Evolutionary conservation across 2,113 vertebrate genomes (phyloP), one percentile per base, ranked within the genome.

Genomic region (Pedetes capensis): DNA sequence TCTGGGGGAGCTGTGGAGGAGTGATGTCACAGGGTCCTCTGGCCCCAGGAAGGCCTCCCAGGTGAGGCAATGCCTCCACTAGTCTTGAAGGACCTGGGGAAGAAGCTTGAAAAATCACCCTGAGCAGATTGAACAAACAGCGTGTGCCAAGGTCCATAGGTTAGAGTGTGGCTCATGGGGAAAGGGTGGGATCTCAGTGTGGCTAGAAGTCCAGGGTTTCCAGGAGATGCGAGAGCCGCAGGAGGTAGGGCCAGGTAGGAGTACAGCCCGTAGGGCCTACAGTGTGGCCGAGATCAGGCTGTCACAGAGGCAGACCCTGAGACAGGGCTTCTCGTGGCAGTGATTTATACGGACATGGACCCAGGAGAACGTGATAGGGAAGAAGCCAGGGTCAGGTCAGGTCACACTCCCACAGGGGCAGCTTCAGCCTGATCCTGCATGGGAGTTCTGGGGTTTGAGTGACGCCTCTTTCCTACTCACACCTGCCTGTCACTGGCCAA

Each of bases 321-420:
- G 42, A 22, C 2, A 32, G 18, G 71, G 47, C 3, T 25, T 51
- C 23, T 12, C 34, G 9, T 12, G 51, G 2, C 0, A 55, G 34
- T 3, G 17, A 17, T 37, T 18, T 8, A 17, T 32, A 37, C 63
- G 74, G 80, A 14, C 47, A 29, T 37, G 27, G n/a, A 49, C 68
- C 53, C 22, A 2, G 2, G 7, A 32, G 61, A 4, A n/a, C 29
- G 10, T 37, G 34, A 49, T n/a, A 42, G 10, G 10, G 14, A 8
- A 34, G 29, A 0, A 23, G 14, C 4, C 66, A 27, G 12, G 18
- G n/a, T n/a, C n/a, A n/a, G n/a, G n/a, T n/a, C n/a, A n/a, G n/a
- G n/a, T n/a, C n/a, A n/a, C 3, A 47, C 8, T 51, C 20, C 13
- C 1, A 0, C 44, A 47, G 57, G n/a, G 0, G 12, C 57, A 6